phyloP scores from a whole-genome alignment of 1,140 invertebrate species.

The Papilio polyxenes region DNA sequence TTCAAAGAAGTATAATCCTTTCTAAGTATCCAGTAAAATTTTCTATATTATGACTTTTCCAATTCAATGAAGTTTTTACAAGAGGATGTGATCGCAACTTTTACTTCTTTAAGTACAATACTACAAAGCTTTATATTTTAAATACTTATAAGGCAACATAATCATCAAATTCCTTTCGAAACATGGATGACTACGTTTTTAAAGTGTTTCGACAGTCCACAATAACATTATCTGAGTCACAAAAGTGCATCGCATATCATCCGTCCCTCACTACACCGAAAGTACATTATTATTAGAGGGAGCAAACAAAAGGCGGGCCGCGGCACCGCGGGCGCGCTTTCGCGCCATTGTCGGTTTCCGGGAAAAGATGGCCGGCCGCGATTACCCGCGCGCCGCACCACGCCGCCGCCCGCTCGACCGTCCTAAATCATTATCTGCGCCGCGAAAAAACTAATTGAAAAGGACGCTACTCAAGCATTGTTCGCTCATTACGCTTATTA shows the following conservation, averaged over 20 bases:
- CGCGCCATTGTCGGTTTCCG: slow-evolving; percentile 65
- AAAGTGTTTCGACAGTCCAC: neutral
- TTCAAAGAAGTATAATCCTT: no score
- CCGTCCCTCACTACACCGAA: slow-evolving; percentile 23
- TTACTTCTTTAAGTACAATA: neutral
- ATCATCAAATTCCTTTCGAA: neutral
- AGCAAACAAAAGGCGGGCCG: slow-evolving; percentile 49
- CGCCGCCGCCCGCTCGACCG: slow-evolving; percentile 46
- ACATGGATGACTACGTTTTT: neutral
- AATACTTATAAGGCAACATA: neutral
- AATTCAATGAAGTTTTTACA: neutral
- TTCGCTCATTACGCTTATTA: slow-evolving; percentile 61
- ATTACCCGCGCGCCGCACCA: slow-evolving; percentile 52
- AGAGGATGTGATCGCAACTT: neutral
- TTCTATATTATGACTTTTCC: neutral
- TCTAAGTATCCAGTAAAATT: no score
- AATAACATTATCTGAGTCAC: neutral
- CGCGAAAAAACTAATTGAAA: slow-evolving; percentile 64
- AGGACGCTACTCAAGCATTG: slow-evolving; percentile 52
- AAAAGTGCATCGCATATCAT: slow-evolving; percentile 10
- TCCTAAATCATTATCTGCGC: slow-evolving; percentile 60
- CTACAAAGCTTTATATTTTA: no score
- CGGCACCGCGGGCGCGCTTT: slow-evolving; percentile 51
- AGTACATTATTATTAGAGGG: slow-evolving; percentile 37
- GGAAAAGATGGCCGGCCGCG: slow-evolving; percentile 65